Base-by-base conservation (phyloP, 2,888 invertebrate genomes). In the Oconnorella tubifera region DNA sequence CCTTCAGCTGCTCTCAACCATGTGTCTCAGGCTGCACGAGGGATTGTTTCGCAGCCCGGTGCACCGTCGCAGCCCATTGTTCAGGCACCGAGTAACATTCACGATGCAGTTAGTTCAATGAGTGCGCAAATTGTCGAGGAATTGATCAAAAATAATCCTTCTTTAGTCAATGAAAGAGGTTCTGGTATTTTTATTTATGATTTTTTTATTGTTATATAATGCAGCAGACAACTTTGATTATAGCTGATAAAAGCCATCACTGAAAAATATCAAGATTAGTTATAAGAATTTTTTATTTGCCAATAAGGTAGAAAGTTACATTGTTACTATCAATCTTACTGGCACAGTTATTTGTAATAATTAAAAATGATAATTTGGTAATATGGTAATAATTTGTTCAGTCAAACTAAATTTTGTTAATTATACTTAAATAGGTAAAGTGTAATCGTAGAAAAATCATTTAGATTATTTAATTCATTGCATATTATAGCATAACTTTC, bases 161-260 rank as follows among this genome's bases (percentile, higher is more conserved):
- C 66, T 28, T 58, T 75, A 29, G 64, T 75, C 4, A 66, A 73
- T 32, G 64, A 67, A 56, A 72, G 70, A 70, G 76, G 76, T 75
- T 40, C 6, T 40, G 19, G 40, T 40, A 14, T 40, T 14, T n/a
- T n/a, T n/a, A n/a, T n/a, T n/a, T n/a, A n/a, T n/a, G n/a, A 40
- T 40, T 14, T 40, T 40, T 40, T 14, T 40, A 19, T 40, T 40
- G 19, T 40, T 6, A 19, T 40, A 40, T 19, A 6, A 40, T 40
- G 6, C 40, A 40, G 40, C 40, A 40, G 40, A 14, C 19, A 40
- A 14, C 10, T 40, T 6, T 14, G 6, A 40, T 40, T 6, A 40
- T 40, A 40, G 19, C 6, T 40, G 6, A 40, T 40, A 6, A 40
- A 40, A 40, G 10, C 10, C 6, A 40, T 14, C 10, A 19, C 10